Evolutionary conservation across 1,140 invertebrate species (phyloP).

Genomic region (Lordiphosa mommai): DNA sequence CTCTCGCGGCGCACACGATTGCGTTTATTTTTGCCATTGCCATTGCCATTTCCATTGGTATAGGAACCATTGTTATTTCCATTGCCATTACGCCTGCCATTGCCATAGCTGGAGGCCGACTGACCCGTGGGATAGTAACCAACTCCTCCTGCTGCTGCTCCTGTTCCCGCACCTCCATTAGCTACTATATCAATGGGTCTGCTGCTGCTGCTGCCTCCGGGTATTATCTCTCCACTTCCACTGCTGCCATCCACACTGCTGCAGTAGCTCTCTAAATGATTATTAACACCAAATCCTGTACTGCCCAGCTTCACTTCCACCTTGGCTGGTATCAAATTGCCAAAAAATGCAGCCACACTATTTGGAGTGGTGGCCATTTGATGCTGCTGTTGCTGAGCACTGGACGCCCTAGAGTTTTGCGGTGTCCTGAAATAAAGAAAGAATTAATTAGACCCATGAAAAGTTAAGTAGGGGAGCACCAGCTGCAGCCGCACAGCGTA

Average conservation of each 20-base stretch:
- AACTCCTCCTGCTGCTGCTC: constrained; percentile 11
- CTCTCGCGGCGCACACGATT: constrained; percentile 58
- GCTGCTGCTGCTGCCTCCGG: constrained; percentile 17
- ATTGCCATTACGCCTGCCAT: constrained; percentile 25
- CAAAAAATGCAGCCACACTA: constrained; percentile 74
- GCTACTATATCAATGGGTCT: constrained; percentile 67
- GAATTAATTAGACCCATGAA: background rate
- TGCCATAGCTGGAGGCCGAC: constrained; percentile 27
- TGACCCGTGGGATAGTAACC: constrained; percentile 34
- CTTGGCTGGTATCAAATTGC: constrained; percentile 73
- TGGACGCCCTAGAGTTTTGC: constrained; percentile 46
- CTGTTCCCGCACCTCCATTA: constrained; percentile 23
- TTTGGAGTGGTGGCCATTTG: constrained; percentile 48
- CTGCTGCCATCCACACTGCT: constrained; percentile 56
- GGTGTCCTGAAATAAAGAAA: constrained; percentile 32
- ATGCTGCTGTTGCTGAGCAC: constrained; percentile 38
- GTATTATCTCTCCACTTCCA: constrained; percentile 20
- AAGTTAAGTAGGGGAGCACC: background rate
- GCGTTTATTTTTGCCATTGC: constrained; percentile 47
- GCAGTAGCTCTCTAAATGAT: constrained; percentile 53
- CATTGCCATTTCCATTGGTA: constrained; percentile 43
- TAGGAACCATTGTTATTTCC: constrained; percentile 35
- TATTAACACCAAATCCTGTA: constrained; percentile 19
- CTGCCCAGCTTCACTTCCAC: constrained; percentile 72
- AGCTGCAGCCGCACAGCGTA: no score